Evolutionary conservation across 2,797 vertebrate species (phyloP).

Genomic region (Remorina albescens): DNA sequence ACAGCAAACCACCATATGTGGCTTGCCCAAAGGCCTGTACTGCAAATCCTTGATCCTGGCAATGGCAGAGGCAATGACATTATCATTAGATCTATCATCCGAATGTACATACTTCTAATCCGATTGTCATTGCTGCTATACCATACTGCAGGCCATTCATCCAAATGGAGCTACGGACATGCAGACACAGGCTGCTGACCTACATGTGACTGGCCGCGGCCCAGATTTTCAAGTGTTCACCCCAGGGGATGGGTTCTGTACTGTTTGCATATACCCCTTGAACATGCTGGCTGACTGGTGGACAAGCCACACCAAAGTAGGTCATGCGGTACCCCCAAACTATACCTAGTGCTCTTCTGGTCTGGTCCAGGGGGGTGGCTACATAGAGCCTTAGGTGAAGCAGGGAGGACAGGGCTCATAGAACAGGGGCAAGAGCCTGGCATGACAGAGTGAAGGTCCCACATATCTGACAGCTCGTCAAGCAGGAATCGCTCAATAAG

Average conservation of each 20-base stretch:
- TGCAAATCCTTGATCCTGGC: conserved; percentile 53
- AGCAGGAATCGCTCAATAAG: conserved; percentile 32
- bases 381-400: conserved; percentile 38
- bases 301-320: conserved; percentile 74
- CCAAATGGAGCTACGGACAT: conserved; percentile 66
- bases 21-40: conserved; percentile 4
- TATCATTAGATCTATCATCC: conserved; percentile 68
- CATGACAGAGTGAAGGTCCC: conserved; percentile 62
- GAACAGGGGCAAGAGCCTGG: conserved; percentile 37
- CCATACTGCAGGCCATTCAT: conserved; percentile 62
- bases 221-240: conserved; percentile 76
- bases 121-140: conserved; percentile 56
- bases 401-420: conserved; percentile 34
- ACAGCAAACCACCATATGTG: conserved; percentile 21
- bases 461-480: conserved; percentile 67
- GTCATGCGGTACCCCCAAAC: conserved; percentile 67
- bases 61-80: conserved; percentile 58
- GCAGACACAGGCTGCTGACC: conserved; percentile 79
- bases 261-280: conserved; percentile 65
- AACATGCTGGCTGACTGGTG: conserved; percentile 65
- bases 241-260: conserved; percentile 74
- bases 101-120: conserved; percentile 52
- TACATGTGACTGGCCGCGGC: conserved; percentile 83
- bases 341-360: conserved; percentile 57
- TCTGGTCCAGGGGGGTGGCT: conserved; percentile 44